Conservation (phyloP, 2,113 vertebrate genomes). For the Vulpes lagopus region DNA sequence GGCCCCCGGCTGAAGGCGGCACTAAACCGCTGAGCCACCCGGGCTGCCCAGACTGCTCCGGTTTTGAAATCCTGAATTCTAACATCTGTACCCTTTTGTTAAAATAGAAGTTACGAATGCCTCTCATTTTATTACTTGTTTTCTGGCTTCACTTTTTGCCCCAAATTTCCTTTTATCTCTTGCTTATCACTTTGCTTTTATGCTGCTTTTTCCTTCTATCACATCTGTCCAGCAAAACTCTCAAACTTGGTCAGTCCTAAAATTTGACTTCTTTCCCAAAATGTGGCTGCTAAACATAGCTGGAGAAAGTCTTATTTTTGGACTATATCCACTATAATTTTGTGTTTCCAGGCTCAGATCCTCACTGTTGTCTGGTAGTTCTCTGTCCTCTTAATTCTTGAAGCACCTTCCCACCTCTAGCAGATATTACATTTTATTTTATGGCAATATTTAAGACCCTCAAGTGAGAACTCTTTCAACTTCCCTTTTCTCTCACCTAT, state of each 20-base stretch:
- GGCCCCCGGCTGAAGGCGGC: too few species aligned
- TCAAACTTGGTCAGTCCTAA: not conserved
- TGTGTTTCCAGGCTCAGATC: not conserved
- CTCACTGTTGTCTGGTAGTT: not conserved
- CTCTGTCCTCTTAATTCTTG: not conserved
- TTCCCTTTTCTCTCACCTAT: not conserved
- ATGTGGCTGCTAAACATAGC: not conserved
- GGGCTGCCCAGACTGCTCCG: not conserved
- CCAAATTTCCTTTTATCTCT: not conserved
- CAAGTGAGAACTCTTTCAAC: not conserved
- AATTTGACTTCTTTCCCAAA: not conserved
- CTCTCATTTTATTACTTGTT: not conserved
- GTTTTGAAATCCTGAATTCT: not conserved
- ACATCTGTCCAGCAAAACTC: not conserved
- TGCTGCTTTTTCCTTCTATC: not conserved
- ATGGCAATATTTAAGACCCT: not conserved
- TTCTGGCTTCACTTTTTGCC: not conserved
- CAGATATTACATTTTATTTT: not conserved
- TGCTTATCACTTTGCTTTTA: not conserved
- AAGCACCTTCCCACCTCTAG: not conserved
- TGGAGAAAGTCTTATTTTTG: not conserved
- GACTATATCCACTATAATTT: not conserved
- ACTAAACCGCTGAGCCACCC: too few species aligned
- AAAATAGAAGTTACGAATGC: not conserved
- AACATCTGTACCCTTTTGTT: not conserved